phyloP scores from a whole-genome alignment of 2,113 vertebrate species.

The Xenopus laevis region DNA sequence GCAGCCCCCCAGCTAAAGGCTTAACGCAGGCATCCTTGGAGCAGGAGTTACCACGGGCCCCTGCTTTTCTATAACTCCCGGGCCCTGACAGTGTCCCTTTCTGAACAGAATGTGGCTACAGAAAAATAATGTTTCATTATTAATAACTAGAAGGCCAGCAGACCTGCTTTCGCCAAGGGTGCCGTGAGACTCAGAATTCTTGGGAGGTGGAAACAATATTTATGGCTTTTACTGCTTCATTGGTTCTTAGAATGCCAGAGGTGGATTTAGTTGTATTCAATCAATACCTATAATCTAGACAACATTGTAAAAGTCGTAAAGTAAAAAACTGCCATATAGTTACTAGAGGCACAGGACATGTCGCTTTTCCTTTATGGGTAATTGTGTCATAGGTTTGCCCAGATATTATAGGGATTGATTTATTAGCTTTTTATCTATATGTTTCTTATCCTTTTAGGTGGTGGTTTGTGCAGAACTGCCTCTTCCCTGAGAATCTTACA shows the following conservation, averaged over 20 bases:
- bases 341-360: background rate
- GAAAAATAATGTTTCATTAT: constrained; percentile 15
- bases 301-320: constrained; percentile 35
- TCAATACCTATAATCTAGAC: constrained; percentile 42
- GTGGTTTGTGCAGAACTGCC: too few relatives aligned
- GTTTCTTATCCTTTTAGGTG: too few relatives aligned
- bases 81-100: too few relatives aligned
- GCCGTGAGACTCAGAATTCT: background rate
- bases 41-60: too few relatives aligned
- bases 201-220: constrained; percentile 27
- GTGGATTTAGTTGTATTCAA: constrained; percentile 34
- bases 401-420: background rate
- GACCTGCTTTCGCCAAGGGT: constrained; percentile 3
- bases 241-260: constrained; percentile 30
- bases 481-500: too few relatives aligned
- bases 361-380: constrained; percentile 2
- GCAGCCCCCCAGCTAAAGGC: too few relatives aligned
- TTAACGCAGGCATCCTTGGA: too few relatives aligned
- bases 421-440: too few relatives aligned
- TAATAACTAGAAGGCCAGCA: constrained; percentile 10
- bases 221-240: constrained; percentile 24
- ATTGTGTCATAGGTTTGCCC: constrained; percentile 32
- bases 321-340: constrained; percentile 21
- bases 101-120: background rate
- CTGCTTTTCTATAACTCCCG: too few relatives aligned